Evolutionary conservation across 2,888 invertebrate genomes (phyloP), one percentile per base, ranked within the genome.

Genomic region (Monoplex corrugatus): DNA sequence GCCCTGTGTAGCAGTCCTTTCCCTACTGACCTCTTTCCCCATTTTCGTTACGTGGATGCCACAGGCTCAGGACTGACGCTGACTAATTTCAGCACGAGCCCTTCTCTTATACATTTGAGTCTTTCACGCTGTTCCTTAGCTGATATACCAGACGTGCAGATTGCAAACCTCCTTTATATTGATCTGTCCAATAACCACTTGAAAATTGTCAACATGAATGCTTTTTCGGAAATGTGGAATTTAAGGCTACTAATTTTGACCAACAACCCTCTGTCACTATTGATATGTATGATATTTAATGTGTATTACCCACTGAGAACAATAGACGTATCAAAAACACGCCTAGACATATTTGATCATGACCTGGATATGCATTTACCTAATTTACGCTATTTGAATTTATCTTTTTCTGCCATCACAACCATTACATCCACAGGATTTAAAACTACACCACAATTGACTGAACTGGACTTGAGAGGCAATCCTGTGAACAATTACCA

Each of bases 131-230:
- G 83, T 1, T 40, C 16, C 32, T 0, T 83, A 19, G 8, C 0
- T 13, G 28, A 44, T 83, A 16, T 83, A 32, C 23, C 83, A 6
- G 28, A 35, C 19, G 16, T 86, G 23, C 0, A 43, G 0, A 68
- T 68, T 5, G 16, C 68, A 38, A 90, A 90, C 45, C 28, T 90
- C 3, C 50, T 35, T 10, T 85, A 44, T 38, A 44, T 90, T 1
- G 88, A 90, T 43, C n/a, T 85, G 44, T 75, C 85, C 1, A 45
- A 82, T 38, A 90, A 90, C 40, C 28, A 78, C 2, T 32, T 90
- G 0, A 10, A 23, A 13, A 28, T 0, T 32, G 28, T 88, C 3
- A 1, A 40, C 3, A 23, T 80, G 38, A 43, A 43, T 2, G 45
- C 75, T 0, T 90, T 90, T 80, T 44, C 44, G 10, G 0, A 44